Base-by-base conservation (phyloP, 2,888 invertebrate genomes). In the Cryptops parisi region DNA sequence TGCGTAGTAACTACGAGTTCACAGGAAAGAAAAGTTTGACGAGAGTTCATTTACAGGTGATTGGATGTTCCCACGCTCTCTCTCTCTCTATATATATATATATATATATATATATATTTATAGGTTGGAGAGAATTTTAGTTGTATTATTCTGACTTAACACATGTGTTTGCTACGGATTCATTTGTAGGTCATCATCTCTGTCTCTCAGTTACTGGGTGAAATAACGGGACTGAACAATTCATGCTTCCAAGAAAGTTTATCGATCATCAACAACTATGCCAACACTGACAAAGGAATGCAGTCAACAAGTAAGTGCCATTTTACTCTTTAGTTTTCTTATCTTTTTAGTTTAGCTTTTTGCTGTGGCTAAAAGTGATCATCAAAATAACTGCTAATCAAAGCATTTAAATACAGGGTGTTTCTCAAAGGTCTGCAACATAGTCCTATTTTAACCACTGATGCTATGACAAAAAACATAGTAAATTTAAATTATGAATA, bases 1-100 rank as follows among this genome's bases (percentile, higher is more conserved):
- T 94, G 91, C 76, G 91, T 59, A 87, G 87, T 65, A 93, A 93
- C 73, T 94, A 87, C 72, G 90, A 93, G 65, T 88, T 86, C 66
- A 84, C 83, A 46, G 77, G 80, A 51, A 78, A 84, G 39, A 84
- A 84, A 60, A 84, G 84, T 54, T 75, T 93, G 57, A 91, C 88
- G 1, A 74, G 93, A 58, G 90, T 93, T 1, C 91, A 91, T 65
- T 72, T 90, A 47, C 90, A 91, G 78, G 82, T 81, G 64, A 27
- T 44, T 23, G 24, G 3, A 21, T 2, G 17, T 21, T 44, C 12
- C n/a, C n/a, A n/a, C n/a, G n/a, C n/a, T n/a, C n/a, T n/a, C n/a
- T n/a, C n/a, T n/a, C n/a, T n/a, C n/a, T n/a, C n/a, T n/a, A n/a
- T n/a, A n/a, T n/a, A n/a, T n/a, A n/a, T n/a, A n/a, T n/a, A n/a